phyloP scores from a whole-genome alignment of 2,113 vertebrate species.

The Microtus richardsoni region DNA sequence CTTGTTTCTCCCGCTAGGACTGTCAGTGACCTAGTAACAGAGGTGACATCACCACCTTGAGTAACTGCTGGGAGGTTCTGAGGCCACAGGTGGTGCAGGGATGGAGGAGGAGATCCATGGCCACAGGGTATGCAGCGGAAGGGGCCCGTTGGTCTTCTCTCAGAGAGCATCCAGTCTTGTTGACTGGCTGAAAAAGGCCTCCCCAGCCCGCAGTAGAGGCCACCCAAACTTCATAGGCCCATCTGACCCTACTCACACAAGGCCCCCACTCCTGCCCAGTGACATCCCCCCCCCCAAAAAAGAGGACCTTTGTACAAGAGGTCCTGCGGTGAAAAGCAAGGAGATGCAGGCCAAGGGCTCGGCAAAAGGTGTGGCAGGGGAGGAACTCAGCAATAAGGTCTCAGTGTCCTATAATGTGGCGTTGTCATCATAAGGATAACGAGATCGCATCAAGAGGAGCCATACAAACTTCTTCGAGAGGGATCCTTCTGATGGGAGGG shows the following conservation, averaged over 20 bases:
- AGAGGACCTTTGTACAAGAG: background rate
- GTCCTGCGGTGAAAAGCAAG: background rate
- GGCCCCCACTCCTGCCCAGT: background rate
- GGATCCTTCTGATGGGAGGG: background rate
- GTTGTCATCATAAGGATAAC: fast-evolving
- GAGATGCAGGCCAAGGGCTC: background rate
- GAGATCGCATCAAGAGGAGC: background rate
- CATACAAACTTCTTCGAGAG: background rate
- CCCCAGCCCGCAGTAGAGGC: background rate
- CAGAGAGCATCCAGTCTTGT: background rate
- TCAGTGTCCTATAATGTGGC: background rate
- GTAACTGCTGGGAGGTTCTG: background rate
- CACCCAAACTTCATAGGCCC: background rate
- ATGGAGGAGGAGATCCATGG: background rate
- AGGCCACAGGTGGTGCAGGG: background rate
- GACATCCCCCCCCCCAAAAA: background rate
- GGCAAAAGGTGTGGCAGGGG: too few relatives aligned
- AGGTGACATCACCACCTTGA: background rate
- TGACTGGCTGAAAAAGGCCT: too few relatives aligned
- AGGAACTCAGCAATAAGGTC: background rate
- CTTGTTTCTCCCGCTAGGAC: background rate
- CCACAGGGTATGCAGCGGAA: background rate
- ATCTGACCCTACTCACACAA: background rate
- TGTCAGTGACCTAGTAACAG: background rate
- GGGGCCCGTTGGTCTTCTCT: background rate